phyloP scores from a whole-genome alignment of 1,140 invertebrate genomes.

The Tigriopus japonicus region DNA sequence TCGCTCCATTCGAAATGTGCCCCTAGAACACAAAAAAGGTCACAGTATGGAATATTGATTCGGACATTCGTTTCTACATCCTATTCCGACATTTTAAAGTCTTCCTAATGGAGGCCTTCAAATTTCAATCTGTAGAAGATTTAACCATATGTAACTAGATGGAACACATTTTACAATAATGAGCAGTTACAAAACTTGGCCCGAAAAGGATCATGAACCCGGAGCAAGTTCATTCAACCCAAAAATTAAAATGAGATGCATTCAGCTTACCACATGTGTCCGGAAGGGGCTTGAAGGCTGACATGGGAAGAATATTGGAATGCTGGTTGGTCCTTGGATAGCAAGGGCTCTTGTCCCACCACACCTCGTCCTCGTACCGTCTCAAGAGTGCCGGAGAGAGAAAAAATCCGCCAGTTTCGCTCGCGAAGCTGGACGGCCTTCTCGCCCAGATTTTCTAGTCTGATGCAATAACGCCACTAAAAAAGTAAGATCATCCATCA shows the following conservation, averaged over 20 bases:
- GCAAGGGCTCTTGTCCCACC: slow-evolving; percentile 81
- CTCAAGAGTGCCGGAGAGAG: slow-evolving; percentile 77
- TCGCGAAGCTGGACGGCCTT: slow-evolving; percentile 76
- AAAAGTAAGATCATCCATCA: slow-evolving; percentile 20
- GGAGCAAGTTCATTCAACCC: neutral
- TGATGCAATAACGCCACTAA: slow-evolving; percentile 89
- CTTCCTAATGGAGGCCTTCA: no score
- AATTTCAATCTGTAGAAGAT: no score
- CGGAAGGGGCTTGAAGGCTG: slow-evolving; percentile 85
- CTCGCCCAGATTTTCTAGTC: slow-evolving; percentile 79
- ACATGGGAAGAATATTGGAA: slow-evolving; percentile 97
- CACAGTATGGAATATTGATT: no score
- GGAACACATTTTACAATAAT: slow-evolving; percentile 1
- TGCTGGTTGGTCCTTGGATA: slow-evolving; percentile 65
- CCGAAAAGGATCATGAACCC: neutral
- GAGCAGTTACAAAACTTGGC: slow-evolving; percentile 1
- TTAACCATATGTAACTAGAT: neutral
- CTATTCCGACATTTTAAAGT: no score
- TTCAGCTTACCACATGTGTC: slow-evolving; percentile 78
- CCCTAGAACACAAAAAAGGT: slow-evolving; percentile 41
- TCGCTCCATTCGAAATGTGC: slow-evolving; percentile 85
- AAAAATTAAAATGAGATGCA: neutral
- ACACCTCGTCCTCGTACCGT: slow-evolving; percentile 82
- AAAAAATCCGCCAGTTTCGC: slow-evolving; percentile 91
- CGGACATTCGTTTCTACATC: no score